These are phyloP conservation scores for Marmota flaviventris DNA, from an alignment of 2,113 vertebrate genomes.

Conservation along the genomic window DNA sequence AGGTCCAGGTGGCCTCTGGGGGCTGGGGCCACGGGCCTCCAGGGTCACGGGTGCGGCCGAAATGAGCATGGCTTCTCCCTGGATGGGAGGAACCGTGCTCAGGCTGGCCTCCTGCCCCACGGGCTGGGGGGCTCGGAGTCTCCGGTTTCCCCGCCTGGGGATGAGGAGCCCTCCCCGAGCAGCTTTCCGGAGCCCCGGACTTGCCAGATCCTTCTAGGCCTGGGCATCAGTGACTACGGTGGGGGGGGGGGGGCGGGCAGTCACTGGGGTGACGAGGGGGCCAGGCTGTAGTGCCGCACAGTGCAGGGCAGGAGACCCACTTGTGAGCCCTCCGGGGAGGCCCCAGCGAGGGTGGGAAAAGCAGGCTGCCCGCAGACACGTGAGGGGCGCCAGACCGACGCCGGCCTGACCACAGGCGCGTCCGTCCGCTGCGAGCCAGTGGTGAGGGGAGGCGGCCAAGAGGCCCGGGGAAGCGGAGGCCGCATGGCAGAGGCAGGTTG, in stretches of 20 bases:
- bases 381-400: conserved; percentile 64
- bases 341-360: conserved; percentile 1
- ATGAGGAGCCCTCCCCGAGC: rapidly evolving
- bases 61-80: conserved; percentile 92
- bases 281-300: neutral
- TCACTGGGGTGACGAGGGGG: neutral
- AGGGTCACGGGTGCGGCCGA: conserved; percentile 80
- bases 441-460: conserved; percentile 68
- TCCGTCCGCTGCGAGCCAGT: conserved; percentile 17
- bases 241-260: rapidly evolving
- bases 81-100: conserved; percentile 26
- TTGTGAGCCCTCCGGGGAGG: neutral
- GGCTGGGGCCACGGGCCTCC: conserved; percentile 75
- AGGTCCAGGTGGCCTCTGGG: conserved; percentile 87
- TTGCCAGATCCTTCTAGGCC: rapidly evolving
- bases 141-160: rapidly evolving
- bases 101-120: neutral
- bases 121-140: rapidly evolving
- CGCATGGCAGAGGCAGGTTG: conserved; percentile 25
- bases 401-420: conserved; percentile 68
- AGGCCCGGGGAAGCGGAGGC: conserved; percentile 36
- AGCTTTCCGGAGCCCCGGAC: neutral
- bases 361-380: conserved; percentile 11
- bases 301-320: neutral
- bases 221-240: rapidly evolving